Percentiles rank a stretch among this genome's conserved stretches.
These are phyloP conservation scores for Copsychus sechellarum DNA, from an alignment of 2,113 vertebrate species.

Conservation along the genomic window DNA sequence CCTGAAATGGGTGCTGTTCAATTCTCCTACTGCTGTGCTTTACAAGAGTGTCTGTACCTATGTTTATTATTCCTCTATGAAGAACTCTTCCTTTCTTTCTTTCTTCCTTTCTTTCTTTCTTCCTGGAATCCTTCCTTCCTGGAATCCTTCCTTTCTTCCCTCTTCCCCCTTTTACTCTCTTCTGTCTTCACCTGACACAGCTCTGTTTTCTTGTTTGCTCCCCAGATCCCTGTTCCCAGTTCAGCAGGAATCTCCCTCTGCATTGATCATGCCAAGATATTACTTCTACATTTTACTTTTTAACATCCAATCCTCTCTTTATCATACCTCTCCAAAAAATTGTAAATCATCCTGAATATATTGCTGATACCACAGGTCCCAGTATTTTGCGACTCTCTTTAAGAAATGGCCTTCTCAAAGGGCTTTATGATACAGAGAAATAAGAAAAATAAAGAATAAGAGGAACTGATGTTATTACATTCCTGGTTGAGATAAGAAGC, in stretches of 20 bases:
- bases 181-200: not conserved
- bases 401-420: not conserved
- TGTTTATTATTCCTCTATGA: not conserved
- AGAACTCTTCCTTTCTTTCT: too few species aligned
- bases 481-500: constrained; percentile 5
- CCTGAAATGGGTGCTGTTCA: not conserved
- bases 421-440: not conserved
- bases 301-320: not conserved
- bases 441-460: not conserved
- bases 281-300: not conserved
- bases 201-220: not conserved
- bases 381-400: not conserved
- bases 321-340: not conserved
- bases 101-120: too few species aligned
- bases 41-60: not conserved
- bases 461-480: not conserved
- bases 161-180: too few species aligned
- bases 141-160: too few species aligned
- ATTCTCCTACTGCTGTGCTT: not conserved
- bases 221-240: rapidly evolving
- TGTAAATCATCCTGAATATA: not conserved
- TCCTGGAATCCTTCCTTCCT: too few species aligned
- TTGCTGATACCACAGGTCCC: not conserved
- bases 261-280: not conserved
- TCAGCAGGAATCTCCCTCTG: not conserved